A percentile compares a stretch with the other conserved stretches of the same genome.
These are phyloP conservation scores for Sander vitreus DNA, from an alignment of 2,113 vertebrate genomes.

Conservation along the genomic window DNA sequence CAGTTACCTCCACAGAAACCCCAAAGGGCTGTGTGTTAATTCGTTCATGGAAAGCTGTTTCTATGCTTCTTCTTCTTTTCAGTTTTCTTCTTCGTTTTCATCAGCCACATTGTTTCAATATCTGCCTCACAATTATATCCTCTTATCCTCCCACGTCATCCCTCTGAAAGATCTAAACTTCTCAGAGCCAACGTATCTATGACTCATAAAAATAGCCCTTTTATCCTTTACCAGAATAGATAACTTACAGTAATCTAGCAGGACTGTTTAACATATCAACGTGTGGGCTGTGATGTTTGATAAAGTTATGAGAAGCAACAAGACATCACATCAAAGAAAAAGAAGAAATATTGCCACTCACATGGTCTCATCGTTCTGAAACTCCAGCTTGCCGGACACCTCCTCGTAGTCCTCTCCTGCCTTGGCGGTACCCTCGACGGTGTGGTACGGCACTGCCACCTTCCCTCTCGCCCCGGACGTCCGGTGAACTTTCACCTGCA, in stretches of 20 bases:
- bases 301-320: constrained; percentile 50
- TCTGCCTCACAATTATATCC: constrained; percentile 68
- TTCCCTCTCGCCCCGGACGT: constrained; percentile 89
- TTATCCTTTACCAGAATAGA: constrained; percentile 59
- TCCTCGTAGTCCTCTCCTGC: constrained; percentile 89
- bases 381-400: constrained; percentile 87
- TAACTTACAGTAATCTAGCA: constrained; percentile 52
- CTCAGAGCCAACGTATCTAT: constrained; percentile 54
- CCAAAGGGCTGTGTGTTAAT: constrained; percentile 39
- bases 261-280: constrained; percentile 46
- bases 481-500: constrained; percentile 88
- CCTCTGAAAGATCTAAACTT: constrained; percentile 62
- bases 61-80: constrained; percentile 18
- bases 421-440: constrained; percentile 85
- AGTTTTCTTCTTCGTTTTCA: constrained; percentile 22
- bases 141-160: constrained; percentile 70
- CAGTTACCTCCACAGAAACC: constrained; percentile 30
- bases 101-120: constrained; percentile 63
- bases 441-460: constrained; percentile 88
- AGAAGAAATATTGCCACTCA: constrained; percentile 73
- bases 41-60: constrained; percentile 55
- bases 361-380: constrained; percentile 90
- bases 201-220: constrained; percentile 62
- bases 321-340: background rate
- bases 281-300: constrained; percentile 61